Base-by-base conservation (phyloP, 1,140 invertebrate species). In the Ips typographus region DNA sequence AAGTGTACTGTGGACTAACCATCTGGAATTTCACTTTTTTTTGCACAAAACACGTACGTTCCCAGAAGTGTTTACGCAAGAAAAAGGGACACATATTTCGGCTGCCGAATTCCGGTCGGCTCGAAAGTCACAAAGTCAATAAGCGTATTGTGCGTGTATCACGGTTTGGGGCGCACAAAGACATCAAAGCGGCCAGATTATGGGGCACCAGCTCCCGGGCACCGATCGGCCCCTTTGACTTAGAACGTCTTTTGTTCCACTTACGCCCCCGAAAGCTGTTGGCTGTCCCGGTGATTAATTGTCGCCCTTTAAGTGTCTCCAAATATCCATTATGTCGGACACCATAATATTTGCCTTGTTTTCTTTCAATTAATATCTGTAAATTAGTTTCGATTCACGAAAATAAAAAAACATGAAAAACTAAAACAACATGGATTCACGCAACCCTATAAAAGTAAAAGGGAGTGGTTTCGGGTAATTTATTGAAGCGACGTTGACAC, bases 181-280 rank as follows among this genome's bases (percentile, higher is more conserved):
- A 68, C 57, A 53, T 68, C 58, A 68, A 68, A 68, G 66, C 53
- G 49, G 58, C 4, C 40, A 61, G 59, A 69, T 69, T 69, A 69
- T 57, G 59, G 57, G 40, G 51, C 59, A 22, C 56, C 44, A 51
- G 61, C 67, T 69, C 52, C 67, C 53, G 59, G 67, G 67, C 67
- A 69, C 44, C 36, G 47, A 60, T 63, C 67, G 67, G 67, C 22
- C 51, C 4, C 67, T 69, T 69, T 69, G 59, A 56, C 40, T 59
- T 64, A 37, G 4, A 36, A 41, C 52, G 4, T 38, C 40, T 67
- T 68, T 68, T 68, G 65, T 68, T 64, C 67, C 67, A 47, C 67
- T 22, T 51, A 65, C 67, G 67, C 60, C 67, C 51, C 49, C 51
- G 58, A 56, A 57, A 62, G 65, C 65, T 59, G 65, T 67, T 60